phyloP scores from a whole-genome alignment of 2,113 vertebrate genomes.

The Pygoscelis antarcticus region DNA sequence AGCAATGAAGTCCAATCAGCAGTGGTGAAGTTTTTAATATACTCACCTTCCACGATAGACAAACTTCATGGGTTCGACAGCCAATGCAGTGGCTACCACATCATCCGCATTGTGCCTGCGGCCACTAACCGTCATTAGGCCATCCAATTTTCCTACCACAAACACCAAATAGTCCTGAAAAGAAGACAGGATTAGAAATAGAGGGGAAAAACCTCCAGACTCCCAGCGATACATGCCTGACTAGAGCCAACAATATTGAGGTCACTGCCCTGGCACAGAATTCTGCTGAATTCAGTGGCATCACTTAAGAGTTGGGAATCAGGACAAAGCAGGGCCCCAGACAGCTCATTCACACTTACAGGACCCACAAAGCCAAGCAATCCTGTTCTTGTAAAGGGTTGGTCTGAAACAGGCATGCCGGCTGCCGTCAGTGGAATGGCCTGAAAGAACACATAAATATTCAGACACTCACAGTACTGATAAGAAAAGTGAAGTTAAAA shows the following conservation, averaged over 20 bases:
- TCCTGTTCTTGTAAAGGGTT: constrained; percentile 88
- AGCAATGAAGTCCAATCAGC: neutral
- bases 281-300: neutral
- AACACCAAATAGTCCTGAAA: constrained; percentile 89
- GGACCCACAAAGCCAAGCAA: constrained; percentile 93
- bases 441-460: constrained; percentile 64
- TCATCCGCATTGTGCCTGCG: constrained; percentile 92
- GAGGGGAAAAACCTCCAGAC: neutral
- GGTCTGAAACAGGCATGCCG: constrained; percentile 81
- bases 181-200: neutral
- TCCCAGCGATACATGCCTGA: neutral
- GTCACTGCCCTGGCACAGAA: neutral
- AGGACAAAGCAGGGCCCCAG: neutral
- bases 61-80: constrained; percentile 97
- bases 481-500: neutral
- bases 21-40: neutral
- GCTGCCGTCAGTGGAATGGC: constrained; percentile 81
- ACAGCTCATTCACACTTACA: constrained; percentile 73
- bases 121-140: constrained; percentile 89
- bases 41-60: constrained; percentile 94
- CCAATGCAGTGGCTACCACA: constrained; percentile 89
- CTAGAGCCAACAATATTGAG: neutral
- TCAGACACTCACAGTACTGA: neutral
- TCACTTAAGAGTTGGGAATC: neutral
- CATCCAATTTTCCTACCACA: constrained; percentile 91